A percentile compares a stretch with the other conserved stretches of the same genome.
Conservation (phyloP, 2,797 vertebrate genomes). For the Remorina albescens region DNA sequence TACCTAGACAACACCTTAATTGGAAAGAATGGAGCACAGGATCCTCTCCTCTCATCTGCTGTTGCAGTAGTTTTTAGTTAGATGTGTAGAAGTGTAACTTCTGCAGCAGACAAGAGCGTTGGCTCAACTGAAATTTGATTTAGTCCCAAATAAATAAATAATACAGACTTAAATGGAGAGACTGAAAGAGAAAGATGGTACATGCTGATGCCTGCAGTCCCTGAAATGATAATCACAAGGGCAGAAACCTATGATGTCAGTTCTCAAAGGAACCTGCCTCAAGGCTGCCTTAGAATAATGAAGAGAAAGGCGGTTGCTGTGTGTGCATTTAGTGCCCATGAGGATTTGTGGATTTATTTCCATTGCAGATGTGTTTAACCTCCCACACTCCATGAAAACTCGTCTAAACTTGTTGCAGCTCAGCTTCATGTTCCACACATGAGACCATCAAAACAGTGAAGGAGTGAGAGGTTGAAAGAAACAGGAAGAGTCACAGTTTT, state of each 20-base stretch:
- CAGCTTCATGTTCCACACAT: not conserved
- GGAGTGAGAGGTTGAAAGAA: not conserved
- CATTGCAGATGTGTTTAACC: not conserved
- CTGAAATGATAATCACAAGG: slow-evolving; percentile 35
- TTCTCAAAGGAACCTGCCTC: slow-evolving; percentile 17
- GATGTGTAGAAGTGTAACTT: not conserved
- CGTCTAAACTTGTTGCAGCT: slow-evolving; percentile 7
- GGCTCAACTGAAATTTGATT: not conserved
- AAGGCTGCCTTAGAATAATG: slow-evolving; percentile 15
- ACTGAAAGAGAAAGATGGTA: not conserved
- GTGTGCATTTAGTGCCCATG: not conserved
- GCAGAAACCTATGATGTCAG: slow-evolving; percentile 16
- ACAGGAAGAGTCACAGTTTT: not conserved
- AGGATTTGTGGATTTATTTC: slow-evolving; percentile 3
- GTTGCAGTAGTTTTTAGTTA: not conserved
- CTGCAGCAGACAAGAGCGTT: not conserved
- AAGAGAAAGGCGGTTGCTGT: slow-evolving; percentile 30
- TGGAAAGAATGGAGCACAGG: not conserved
- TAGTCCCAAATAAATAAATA: not conserved
- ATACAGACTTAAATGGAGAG: not conserved
- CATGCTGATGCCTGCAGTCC: slow-evolving; percentile 16
- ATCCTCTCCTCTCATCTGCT: not conserved
- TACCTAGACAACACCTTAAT: not conserved
- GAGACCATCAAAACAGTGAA: not conserved
- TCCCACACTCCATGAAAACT: not conserved